These are phyloP conservation scores for Pseudorhombus dupliciocellatus DNA, from an alignment of 2,113 vertebrate species.

Conservation along the genomic window DNA sequence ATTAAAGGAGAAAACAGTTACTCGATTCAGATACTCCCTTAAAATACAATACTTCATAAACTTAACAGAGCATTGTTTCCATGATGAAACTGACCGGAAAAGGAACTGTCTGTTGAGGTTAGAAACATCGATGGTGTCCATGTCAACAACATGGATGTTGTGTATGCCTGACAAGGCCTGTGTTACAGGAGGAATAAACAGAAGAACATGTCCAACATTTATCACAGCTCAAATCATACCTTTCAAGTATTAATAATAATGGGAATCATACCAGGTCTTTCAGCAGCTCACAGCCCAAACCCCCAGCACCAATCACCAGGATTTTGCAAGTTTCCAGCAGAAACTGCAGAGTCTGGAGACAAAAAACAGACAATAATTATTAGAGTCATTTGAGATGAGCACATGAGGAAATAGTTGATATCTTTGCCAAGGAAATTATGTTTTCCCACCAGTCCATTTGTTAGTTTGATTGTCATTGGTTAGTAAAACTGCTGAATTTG, in stretches of 20 bases:
- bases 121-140: slow-evolving; percentile 95
- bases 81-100: slow-evolving; percentile 85
- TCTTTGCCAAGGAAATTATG: too few species aligned
- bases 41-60: background rate
- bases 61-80: background rate
- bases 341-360: slow-evolving; percentile 88
- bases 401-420: background rate
- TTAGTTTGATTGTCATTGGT: too few species aligned
- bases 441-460: too few species aligned
- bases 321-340: slow-evolving; percentile 94
- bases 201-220: background rate
- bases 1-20: slow-evolving; percentile 11
- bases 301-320: slow-evolving; percentile 94
- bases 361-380: background rate
- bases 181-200: slow-evolving; percentile 31
- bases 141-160: slow-evolving; percentile 93
- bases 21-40: background rate
- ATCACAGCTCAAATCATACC: background rate
- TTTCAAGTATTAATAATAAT: background rate
- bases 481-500: too few species aligned
- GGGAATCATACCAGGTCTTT: slow-evolving; percentile 91
- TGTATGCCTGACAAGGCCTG: slow-evolving; percentile 92
- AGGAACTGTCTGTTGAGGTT: slow-evolving; percentile 95
- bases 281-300: slow-evolving; percentile 96
- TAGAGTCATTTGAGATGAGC: background rate